A percentile compares a stretch with the other conserved stretches of the same genome.
phyloP scores from a whole-genome alignment of 2,888 invertebrate species.

The Orthosia gothica region DNA sequence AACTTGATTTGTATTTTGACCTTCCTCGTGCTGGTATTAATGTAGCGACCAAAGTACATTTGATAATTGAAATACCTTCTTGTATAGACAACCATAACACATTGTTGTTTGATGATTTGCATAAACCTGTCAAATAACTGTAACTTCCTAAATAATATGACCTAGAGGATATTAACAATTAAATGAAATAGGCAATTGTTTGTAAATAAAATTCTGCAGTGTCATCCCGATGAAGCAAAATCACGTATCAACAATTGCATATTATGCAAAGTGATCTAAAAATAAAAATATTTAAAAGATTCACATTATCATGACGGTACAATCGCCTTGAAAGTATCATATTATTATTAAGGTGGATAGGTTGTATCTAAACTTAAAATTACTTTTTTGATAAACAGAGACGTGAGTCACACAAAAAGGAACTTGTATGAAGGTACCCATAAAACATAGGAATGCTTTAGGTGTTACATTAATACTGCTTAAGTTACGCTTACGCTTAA shows the following conservation, averaged over 20 bases:
- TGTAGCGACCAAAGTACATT: conserved; percentile 40
- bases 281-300: neutral
- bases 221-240: conserved; percentile 13
- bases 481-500: neutral
- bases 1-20: conserved; percentile 29
- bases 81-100: conserved; percentile 14
- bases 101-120: conserved; percentile 30
- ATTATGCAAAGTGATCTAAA: conserved; percentile 9
- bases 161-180: conserved; percentile 16
- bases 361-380: neutral
- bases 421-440: neutral
- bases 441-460: neutral
- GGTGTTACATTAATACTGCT: neutral
- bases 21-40: conserved; percentile 16
- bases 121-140: neutral
- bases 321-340: neutral
- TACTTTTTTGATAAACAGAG: neutral
- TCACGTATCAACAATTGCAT: neutral
- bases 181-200: conserved; percentile 9
- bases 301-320: neutral
- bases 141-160: conserved; percentile 32
- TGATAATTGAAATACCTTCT: conserved; percentile 17
- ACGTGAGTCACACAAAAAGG: neutral
- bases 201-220: neutral
- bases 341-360: neutral